phyloP scores from a whole-genome alignment of 2,113 vertebrate species.

The Irena cyanogastra region DNA sequence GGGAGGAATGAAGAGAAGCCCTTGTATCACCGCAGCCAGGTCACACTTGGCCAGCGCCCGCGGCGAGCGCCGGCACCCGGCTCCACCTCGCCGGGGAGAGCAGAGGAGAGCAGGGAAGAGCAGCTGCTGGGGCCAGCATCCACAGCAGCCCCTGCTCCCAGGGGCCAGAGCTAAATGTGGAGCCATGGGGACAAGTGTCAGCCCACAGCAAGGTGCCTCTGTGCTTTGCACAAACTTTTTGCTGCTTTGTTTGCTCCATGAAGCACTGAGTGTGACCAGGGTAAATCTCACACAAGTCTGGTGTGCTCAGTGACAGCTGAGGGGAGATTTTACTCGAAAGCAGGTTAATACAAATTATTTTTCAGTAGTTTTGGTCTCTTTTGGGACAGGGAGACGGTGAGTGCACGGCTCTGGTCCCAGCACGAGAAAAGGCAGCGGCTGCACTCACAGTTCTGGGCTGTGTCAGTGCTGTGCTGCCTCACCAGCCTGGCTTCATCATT shows the following conservation, averaged over 20 bases:
- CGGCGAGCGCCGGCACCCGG: neutral
- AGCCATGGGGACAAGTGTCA: neutral
- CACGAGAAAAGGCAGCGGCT: neutral
- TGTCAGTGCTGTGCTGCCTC: neutral
- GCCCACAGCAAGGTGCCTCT: rapidly evolving
- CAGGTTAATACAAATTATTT: neutral
- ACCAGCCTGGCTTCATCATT: neutral
- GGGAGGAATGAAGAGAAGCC: neutral
- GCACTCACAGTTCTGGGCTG: rapidly evolving
- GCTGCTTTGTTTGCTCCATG: rapidly evolving
- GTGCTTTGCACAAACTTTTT: rapidly evolving
- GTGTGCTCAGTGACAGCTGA: neutral
- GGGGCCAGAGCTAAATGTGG: rapidly evolving
- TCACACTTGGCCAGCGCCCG: neutral
- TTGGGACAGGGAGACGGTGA: neutral
- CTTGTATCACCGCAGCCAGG: neutral
- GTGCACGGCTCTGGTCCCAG: neutral
- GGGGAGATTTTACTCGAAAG: neutral
- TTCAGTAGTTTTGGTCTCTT: neutral
- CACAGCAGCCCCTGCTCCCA: neutral
- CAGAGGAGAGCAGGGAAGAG: neutral
- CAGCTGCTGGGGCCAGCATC: neutral
- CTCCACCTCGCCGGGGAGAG: neutral
- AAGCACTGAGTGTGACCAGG: rapidly evolving
- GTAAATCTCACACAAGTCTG: neutral